Base-by-base conservation (phyloP, 2,888 invertebrate genomes). In the Clepsis dumicolana region DNA sequence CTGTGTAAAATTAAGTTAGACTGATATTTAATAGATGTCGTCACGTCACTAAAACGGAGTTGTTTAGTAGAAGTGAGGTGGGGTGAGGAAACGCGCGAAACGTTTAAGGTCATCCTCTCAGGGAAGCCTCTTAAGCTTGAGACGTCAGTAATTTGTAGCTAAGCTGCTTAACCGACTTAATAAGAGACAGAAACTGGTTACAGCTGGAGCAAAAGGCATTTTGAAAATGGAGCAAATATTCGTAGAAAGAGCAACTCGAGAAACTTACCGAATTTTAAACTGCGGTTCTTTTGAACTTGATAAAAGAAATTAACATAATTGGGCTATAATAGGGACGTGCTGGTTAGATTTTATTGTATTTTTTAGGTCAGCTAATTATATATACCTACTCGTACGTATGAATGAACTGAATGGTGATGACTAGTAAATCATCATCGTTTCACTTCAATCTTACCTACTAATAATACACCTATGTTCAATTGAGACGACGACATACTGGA, bases 101-200 rank as follows among this genome's bases (percentile, higher is more conserved):
- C n/a, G n/a, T n/a, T n/a, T n/a, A n/a, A n/a, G n/a, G n/a, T n/a
- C n/a, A n/a, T n/a, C n/a, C n/a, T n/a, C n/a, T n/a, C n/a, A n/a
- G n/a, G n/a, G n/a, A n/a, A n/a, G 29, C 5, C 5, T 29, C 3
- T 29, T 29, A 50, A 32, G 54, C 12, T 18, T 12, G 12, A 29
- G 32, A 32, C 32, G 32, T 54, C 21, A 32, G 32, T 35, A 54
- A 54, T 32, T 54, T 32, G 54, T 32, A 32, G 18, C 32, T 18
- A 54, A 54, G 54, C 32, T 12, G 54, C 54, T 54, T 32, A 54
- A 16, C 29, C 10, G 21, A 14, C 54, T 21, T 54, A 54, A 21
- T 54, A 32, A 32, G 32, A 32, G 32, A 18, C 54, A 21, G 54
- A 54, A 53, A 29, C 54, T 48, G 32, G 32, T 54, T 32, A 32